These are phyloP conservation scores for Bothrops jararaca DNA, from an alignment of 2,113 vertebrate genomes.

Conservation along the genomic window DNA sequence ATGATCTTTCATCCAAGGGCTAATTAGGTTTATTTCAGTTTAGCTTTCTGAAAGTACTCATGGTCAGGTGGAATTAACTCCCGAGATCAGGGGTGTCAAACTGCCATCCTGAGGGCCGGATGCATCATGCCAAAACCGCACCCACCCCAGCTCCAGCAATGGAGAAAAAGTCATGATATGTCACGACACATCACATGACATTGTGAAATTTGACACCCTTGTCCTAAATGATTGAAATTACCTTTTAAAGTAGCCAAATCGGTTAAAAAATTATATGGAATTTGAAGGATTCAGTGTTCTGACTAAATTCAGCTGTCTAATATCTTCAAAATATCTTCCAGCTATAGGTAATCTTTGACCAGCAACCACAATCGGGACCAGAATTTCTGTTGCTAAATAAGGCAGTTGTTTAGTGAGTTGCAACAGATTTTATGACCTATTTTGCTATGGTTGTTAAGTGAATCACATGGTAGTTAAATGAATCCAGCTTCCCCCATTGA, in stretches of 20 bases:
- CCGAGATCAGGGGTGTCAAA: no score
- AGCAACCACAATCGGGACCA: not conserved
- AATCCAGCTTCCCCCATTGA: not conserved
- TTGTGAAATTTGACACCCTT: no score
- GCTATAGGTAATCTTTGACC: not conserved
- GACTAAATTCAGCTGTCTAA: not conserved
- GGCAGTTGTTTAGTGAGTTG: not conserved
- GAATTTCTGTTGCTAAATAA: not conserved
- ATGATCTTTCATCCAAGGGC: not conserved
- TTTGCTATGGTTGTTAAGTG: not conserved
- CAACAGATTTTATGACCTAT: not conserved
- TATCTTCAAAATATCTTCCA: not conserved
- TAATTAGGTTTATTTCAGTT: not conserved
- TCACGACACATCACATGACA: no score
- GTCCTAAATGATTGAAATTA: not conserved
- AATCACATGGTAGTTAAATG: not conserved
- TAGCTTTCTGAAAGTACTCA: not conserved
- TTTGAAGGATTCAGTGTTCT: not conserved
- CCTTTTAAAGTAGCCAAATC: not conserved
- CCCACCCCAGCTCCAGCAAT: no score
- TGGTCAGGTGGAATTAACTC: not conserved
- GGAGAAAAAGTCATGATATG: no score
- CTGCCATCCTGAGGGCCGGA: no score
- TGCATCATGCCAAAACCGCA: no score
- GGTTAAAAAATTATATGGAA: not conserved